Base-by-base conservation (phyloP, 1,140 invertebrate genomes). In the Drosophila ercepeae region DNA sequence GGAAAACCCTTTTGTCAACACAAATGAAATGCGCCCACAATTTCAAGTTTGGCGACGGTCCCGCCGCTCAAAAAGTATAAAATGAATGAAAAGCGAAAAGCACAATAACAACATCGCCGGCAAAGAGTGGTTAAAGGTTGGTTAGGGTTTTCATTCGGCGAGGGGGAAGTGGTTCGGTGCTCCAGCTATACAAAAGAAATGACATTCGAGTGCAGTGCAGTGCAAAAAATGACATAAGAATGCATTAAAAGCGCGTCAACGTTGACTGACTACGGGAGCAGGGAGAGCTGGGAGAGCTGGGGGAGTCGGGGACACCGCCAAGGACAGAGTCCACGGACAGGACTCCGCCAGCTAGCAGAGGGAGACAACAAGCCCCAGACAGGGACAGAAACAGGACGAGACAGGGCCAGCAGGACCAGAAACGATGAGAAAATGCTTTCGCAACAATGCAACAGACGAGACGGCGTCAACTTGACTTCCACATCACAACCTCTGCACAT, bases 161-260 rank as follows among this genome's bases (percentile, higher is more conserved):
- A 39, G 23, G 27, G 48, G 55, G n/a, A 34, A 50, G 57, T 42
- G 49, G 57, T 72, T 63, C 44, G 48, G 34, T 45, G 48, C 41
- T 48, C n/a, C 65, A 63, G 25, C 34, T 48, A 45, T 34, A 78
- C 59, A 88, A 74, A 88, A 70, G 82, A 88, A 86, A 88, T 88
- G 82, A 82, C 60, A 86, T 86, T 86, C 78, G 77, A 86, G 82
- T 86, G 82, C 78, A 77, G 68, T 79, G 67, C 68, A 71, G 78
- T 71, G 82, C 68, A 88, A 86, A 86, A 86, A 86, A 88, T 86
- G 82, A 86, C 77, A 86, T 86, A 86, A 86, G 78, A 86, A 86
- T 86, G 82, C 82, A 86, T 86, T 86, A 86, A 86, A 86, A 86
- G 72, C 82, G 72, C 82, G 82, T 86, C 82, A 86, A 82, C 82